A percentile compares a stretch with the other conserved stretches of the same genome.
These are phyloP conservation scores for Rhodinocichla rosea DNA, from an alignment of 2,113 vertebrate species.

Conservation along the genomic window DNA sequence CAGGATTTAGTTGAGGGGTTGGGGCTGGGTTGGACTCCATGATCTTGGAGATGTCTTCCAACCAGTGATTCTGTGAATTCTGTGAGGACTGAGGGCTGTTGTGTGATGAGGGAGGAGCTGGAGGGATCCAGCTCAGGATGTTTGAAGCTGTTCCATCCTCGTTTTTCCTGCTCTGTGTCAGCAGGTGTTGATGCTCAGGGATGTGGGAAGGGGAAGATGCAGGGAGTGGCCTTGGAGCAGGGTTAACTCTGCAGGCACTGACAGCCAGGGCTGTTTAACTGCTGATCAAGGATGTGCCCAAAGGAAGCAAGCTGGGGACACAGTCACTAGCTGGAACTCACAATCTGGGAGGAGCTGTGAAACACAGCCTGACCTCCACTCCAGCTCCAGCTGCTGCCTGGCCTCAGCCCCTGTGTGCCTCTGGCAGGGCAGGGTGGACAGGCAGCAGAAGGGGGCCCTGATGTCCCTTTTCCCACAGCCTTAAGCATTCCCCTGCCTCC, in stretches of 20 bases:
- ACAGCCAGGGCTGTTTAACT: neutral
- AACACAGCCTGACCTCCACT: neutral
- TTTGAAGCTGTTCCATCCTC: neutral
- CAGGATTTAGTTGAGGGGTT: neutral
- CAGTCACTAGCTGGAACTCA: accelerated
- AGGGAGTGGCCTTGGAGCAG: neutral
- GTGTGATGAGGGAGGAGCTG: neutral
- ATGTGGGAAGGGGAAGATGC: neutral
- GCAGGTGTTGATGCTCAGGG: neutral
- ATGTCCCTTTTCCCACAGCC: neutral
- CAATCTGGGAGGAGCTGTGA: neutral
- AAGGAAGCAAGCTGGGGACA: neutral
- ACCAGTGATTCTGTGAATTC: accelerated
- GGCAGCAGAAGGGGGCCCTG: neutral
- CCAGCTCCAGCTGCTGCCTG: neutral
- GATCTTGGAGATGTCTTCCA: neutral
- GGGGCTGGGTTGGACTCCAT: neutral
- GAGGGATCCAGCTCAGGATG: neutral
- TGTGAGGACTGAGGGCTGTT: neutral
- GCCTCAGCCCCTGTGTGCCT: too few relatives aligned
- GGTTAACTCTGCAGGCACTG: neutral
- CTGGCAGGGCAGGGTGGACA: neutral
- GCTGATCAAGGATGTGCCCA: neutral
- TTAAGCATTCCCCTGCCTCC: neutral
- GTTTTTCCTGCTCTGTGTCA: neutral